phyloP scores from a whole-genome alignment of 2,888 invertebrate species.

The Cantharis flavilabris region DNA sequence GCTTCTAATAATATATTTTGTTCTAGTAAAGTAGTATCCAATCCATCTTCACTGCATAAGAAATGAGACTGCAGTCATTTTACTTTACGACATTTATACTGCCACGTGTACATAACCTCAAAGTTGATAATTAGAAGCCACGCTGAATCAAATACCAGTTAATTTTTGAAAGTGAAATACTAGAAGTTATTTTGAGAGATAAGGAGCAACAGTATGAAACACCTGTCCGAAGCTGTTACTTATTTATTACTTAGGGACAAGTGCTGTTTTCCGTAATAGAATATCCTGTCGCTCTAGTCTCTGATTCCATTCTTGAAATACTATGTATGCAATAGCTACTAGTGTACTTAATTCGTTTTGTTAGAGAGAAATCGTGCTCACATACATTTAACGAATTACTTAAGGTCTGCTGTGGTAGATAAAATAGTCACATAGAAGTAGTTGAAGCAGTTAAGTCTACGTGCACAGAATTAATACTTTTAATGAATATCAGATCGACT shows the following conservation, averaged over 20 bases:
- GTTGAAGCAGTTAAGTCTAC: slow-evolving; percentile 11
- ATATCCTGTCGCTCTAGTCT: neutral
- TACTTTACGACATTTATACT: neutral
- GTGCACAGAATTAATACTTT: slow-evolving; percentile 9
- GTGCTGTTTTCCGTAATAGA: neutral
- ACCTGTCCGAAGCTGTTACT: neutral
- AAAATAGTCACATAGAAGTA: slow-evolving; percentile 6
- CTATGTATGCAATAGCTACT: neutral
- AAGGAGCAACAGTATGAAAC: neutral
- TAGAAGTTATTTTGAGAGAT: neutral
- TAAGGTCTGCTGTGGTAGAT: slow-evolving; percentile 1
- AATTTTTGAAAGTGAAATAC: neutral
- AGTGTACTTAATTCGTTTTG: neutral
- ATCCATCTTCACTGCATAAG: too few species aligned
- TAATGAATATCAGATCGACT: slow-evolving; percentile 4
- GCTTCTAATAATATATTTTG: too few species aligned
- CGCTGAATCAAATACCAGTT: neutral
- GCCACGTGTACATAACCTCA: neutral
- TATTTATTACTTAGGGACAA: neutral
- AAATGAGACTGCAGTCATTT: too few species aligned
- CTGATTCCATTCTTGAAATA: neutral
- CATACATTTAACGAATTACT: slow-evolving; percentile 5
- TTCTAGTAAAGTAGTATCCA: too few species aligned
- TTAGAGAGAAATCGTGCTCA: neutral
- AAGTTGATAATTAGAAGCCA: neutral